phyloP scores from a whole-genome alignment of 2,113 vertebrate species.

The Dicaeum eximium region DNA sequence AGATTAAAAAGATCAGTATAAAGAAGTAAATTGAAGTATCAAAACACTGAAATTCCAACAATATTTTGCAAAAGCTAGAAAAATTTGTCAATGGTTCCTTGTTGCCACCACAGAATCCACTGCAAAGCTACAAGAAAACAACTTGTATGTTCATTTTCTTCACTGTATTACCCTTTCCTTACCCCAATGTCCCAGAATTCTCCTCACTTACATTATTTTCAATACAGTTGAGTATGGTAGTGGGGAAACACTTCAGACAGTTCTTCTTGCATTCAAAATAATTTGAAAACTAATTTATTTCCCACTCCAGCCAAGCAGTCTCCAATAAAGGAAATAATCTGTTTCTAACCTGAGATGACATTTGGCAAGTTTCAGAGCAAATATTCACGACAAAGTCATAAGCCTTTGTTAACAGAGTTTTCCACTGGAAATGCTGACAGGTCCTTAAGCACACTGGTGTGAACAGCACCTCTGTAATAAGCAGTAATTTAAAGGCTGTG shows the following conservation, averaged over 20 bases:
- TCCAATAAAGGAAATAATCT: background rate
- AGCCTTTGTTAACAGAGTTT: conserved; percentile 13
- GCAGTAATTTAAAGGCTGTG: conserved; percentile 50
- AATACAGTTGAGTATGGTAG: background rate
- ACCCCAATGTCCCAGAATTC: background rate
- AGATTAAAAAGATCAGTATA: background rate
- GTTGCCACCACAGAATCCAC: background rate
- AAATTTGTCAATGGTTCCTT: background rate
- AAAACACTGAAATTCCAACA: background rate
- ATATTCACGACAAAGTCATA: conserved; percentile 42
- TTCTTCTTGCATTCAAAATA: background rate
- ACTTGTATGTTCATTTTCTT: background rate
- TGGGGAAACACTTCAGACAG: background rate
- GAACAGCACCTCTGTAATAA: conserved; percentile 42
- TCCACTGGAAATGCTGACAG: conserved; percentile 52
- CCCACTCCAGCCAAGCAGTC: background rate
- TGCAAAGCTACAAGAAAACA: background rate
- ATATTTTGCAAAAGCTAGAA: background rate
- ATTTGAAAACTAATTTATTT: background rate
- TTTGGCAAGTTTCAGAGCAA: conserved; percentile 38
- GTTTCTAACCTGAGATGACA: background rate
- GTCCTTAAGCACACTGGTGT: conserved; percentile 48
- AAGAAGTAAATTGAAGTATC: background rate
- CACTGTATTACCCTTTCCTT: background rate
- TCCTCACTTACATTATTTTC: background rate